These are phyloP conservation scores for Phataginus tetradactyla DNA, from an alignment of 2,797 vertebrate genomes.

Conservation along the genomic window DNA sequence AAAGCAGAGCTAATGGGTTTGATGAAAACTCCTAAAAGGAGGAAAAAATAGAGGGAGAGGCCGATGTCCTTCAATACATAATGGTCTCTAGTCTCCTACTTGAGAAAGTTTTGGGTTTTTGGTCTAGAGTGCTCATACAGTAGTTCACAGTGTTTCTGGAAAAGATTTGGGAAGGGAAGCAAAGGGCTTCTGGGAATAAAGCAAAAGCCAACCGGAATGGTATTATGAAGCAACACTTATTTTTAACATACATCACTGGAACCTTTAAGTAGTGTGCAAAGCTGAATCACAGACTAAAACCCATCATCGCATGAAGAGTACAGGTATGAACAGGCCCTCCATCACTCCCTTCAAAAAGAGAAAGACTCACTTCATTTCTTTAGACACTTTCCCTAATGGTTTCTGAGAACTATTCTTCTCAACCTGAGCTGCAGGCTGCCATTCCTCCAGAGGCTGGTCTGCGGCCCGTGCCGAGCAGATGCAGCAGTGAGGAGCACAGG, in stretches of 20 bases:
- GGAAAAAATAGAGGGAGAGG: not conserved
- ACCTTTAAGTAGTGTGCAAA: not conserved
- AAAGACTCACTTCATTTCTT: slow-evolving; percentile 17
- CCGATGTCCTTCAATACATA: not conserved
- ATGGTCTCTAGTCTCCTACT: not conserved
- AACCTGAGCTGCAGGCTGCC: not conserved
- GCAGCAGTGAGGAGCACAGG: fast-evolving
- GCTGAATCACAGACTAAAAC: slow-evolving; percentile 2
- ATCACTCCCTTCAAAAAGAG: not conserved
- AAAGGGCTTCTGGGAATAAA: not conserved
- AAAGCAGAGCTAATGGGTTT: not conserved
- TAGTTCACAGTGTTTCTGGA: not conserved
- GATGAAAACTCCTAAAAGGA: not conserved
- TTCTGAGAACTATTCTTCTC: not conserved
- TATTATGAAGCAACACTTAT: not conserved
- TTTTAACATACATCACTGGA: not conserved
- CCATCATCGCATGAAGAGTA: not conserved
- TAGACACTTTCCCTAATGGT: not conserved
- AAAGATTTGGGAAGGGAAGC: not conserved
- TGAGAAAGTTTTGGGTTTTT: not conserved
- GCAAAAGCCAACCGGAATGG: not conserved
- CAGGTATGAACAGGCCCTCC: not conserved
- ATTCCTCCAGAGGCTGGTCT: not conserved
- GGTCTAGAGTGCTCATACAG: not conserved
- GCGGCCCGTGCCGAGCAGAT: fast-evolving